phyloP scores from a whole-genome alignment of 2,888 invertebrate species.

The Leucozona laternaria region DNA sequence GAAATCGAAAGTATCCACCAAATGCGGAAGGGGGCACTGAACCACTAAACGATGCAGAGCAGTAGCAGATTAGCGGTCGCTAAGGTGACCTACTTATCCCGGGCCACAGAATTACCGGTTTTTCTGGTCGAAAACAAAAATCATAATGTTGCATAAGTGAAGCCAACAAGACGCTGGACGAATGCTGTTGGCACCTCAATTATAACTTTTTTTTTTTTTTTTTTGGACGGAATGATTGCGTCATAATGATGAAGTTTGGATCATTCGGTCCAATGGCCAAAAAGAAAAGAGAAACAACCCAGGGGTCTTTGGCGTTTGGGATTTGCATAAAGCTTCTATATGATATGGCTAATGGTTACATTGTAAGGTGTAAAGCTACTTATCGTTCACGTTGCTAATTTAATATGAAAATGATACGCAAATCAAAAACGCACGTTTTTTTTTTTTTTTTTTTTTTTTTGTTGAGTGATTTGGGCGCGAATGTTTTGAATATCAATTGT shows the following conservation, averaged over 20 bases:
- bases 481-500: slow-evolving; percentile 38
- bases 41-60: slow-evolving; percentile 38
- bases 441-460: slow-evolving; percentile 7
- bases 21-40: slow-evolving; percentile 46
- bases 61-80: slow-evolving; percentile 20
- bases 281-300: slow-evolving; percentile 1
- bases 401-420: slow-evolving; percentile 19
- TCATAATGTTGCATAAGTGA: slow-evolving; percentile 39
- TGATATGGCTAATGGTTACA: slow-evolving; percentile 21
- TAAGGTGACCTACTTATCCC: slow-evolving; percentile 50
- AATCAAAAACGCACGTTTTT: background rate
- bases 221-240: slow-evolving; percentile 27
- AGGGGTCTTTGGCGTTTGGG: slow-evolving; percentile 16
- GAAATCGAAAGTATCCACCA: background rate
- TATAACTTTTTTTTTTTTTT: background rate
- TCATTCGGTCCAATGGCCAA: slow-evolving; percentile 44
- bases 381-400: slow-evolving; percentile 33
- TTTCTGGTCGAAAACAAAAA: slow-evolving; percentile 37
- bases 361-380: slow-evolving; percentile 36
- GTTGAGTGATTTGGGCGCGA: slow-evolving; percentile 17
- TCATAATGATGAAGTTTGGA: slow-evolving; percentile 41
- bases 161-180: slow-evolving; percentile 33
- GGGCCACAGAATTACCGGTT: slow-evolving; percentile 34
- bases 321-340: slow-evolving; percentile 16
- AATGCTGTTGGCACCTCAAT: slow-evolving; percentile 43